phyloP scores from a whole-genome alignment of 2,888 invertebrate species.

The Drosophila paramelanica region DNA sequence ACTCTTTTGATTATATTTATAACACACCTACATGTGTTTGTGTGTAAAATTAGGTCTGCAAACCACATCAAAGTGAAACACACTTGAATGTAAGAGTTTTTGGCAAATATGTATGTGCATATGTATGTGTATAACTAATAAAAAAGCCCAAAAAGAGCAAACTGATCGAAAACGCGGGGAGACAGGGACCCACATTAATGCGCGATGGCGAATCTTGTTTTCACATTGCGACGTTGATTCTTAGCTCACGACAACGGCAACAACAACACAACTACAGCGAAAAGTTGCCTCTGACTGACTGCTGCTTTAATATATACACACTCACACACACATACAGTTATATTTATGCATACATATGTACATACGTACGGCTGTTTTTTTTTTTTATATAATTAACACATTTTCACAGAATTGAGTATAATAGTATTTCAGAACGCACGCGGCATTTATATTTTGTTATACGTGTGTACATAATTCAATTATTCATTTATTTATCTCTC shows the following conservation, averaged over 20 bases:
- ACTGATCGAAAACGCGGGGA: constrained; percentile 20
- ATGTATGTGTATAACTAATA: constrained; percentile 63
- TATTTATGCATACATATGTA: constrained; percentile 4
- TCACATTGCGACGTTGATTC: constrained; percentile 65
- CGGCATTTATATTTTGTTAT: constrained; percentile 48
- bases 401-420: constrained; percentile 54
- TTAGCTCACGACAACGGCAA: constrained; percentile 50
- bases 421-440: constrained; percentile 41
- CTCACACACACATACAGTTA: neutral
- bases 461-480: constrained; percentile 71
- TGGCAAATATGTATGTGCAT: neutral
- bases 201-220: constrained; percentile 64
- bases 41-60: constrained; percentile 18
- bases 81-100: constrained; percentile 22
- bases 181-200: constrained; percentile 29
- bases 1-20: constrained; percentile 1
- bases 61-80: neutral
- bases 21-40: constrained; percentile 5
- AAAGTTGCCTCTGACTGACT: constrained; percentile 44
- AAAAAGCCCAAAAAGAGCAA: constrained; percentile 32
- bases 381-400: constrained; percentile 76
- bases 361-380: constrained; percentile 25
- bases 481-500: constrained; percentile 79
- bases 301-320: constrained; percentile 57
- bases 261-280: constrained; percentile 17